These are phyloP conservation scores for Carabus problematicus DNA, from an alignment of 2,888 invertebrate genomes.

Conservation along the genomic window DNA sequence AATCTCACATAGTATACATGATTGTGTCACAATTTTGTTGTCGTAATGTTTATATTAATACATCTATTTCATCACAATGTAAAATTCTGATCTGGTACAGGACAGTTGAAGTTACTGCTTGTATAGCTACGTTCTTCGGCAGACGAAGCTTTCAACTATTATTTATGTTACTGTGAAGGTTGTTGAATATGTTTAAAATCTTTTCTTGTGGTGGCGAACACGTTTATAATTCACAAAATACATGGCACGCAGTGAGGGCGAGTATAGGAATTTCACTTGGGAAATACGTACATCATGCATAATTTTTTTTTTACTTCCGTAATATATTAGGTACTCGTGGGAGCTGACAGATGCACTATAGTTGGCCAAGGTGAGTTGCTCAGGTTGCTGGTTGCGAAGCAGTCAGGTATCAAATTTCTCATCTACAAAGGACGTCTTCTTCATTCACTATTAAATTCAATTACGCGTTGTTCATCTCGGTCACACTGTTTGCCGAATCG, in stretches of 20 bases:
- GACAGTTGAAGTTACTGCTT: too few species aligned
- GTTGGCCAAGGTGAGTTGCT: background rate
- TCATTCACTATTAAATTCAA: slow-evolving; percentile 52
- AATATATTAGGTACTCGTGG: slow-evolving; percentile 29
- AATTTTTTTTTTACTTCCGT: slow-evolving; percentile 27
- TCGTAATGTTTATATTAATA: too few species aligned
- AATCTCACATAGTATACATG: too few species aligned
- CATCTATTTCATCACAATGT: too few species aligned
- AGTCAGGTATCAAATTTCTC: slow-evolving; percentile 49
- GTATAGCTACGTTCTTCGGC: too few species aligned
- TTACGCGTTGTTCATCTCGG: slow-evolving; percentile 46
- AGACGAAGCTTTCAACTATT: too few species aligned
- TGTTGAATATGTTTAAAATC: too few species aligned
- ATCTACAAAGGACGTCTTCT: slow-evolving; percentile 49
- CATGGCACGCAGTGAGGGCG: background rate
- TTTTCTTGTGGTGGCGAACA: background rate
- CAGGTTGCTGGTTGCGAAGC: slow-evolving; percentile 9
- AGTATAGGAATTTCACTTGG: slow-evolving; percentile 29
- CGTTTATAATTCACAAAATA: slow-evolving; percentile 8
- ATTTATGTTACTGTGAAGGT: too few species aligned
- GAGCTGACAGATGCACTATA: slow-evolving; percentile 28
- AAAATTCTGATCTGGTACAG: too few species aligned
- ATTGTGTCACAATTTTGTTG: too few species aligned
- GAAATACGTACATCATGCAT: slow-evolving; percentile 32
- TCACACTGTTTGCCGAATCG: slow-evolving; percentile 31